Evolutionary conservation across 2,888 invertebrate genomes (phyloP), one percentile per base, ranked within the genome.

Genomic region (Halictus ligatus): DNA sequence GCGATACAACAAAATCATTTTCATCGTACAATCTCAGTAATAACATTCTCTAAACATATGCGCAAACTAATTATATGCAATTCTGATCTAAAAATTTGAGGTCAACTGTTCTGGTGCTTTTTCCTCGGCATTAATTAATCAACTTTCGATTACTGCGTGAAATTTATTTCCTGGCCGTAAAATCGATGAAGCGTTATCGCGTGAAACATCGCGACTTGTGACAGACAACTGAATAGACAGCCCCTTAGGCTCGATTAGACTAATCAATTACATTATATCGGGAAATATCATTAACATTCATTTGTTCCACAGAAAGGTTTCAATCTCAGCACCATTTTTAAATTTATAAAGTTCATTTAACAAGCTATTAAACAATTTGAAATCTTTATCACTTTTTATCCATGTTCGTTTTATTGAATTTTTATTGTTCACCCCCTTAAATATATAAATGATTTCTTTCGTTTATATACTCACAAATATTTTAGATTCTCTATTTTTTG

Each of bases 191-290:
- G 71, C 54, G 43, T 18, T 60, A 40, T 6, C 21, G 35, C 13
- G 21, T 74, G 58, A 58, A 21, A 35, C 69, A 69, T 21, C 5
- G n/a, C 40, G 43, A 43, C 25, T 58, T 8, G 25, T 50, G 29
- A 54, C 29, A 25, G n/a, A 78, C 60, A 72, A 43, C 13, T 75
- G 71, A 71, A 78, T 58, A 21, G 58, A 73, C 54, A 64, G 76
- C 73, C 48, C 8, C 35, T 10, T 54, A 54, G 2, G 58, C 75
- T n/a, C n/a, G n/a, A 58, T n/a, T 58, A 58, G 12, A n/a, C n/a
- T 58, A 58, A 58, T n/a, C n/a, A n/a, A 58, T 58, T 58, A 58
- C n/a, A 58, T 58, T 58, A 12, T n/a, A 25, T 43, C 71, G 35
- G 64, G n/a, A 73, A 50, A 74, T 50, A 21, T 15, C 15, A 43